Conservation (phyloP, 2,888 invertebrate genomes). For the Ormyrus rosae region DNA sequence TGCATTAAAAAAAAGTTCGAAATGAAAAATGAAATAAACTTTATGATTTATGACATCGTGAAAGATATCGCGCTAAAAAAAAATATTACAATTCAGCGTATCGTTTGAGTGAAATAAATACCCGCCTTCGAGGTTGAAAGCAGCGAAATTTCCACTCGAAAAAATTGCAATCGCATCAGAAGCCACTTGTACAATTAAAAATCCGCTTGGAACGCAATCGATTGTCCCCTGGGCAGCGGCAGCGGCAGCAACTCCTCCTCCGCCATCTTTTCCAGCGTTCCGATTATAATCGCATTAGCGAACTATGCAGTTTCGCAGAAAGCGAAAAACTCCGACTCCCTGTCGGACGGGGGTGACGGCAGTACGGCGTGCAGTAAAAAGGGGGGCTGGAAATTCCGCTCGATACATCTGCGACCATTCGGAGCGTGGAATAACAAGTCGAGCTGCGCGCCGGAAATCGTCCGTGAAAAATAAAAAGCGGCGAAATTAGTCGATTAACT, state of each 20-base stretch:
- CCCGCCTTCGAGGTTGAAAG: no score
- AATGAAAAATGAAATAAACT: no score
- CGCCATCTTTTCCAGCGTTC: not conserved
- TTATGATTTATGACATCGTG: no score
- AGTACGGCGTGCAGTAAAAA: not conserved
- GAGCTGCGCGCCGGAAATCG: conserved; percentile 41
- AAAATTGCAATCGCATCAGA: no score
- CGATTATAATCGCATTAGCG: conserved; percentile 54
- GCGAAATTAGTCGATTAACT: conserved; percentile 56
- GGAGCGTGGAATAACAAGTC: conserved; percentile 54
- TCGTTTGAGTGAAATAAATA: no score
- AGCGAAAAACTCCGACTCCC: not conserved
- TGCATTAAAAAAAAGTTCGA: no score
- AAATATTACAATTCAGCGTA: no score
- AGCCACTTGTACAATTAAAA: conserved; percentile 24
- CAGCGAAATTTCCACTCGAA: no score
- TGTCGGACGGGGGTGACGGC: not conserved
- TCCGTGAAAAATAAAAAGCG: conserved; percentile 52
- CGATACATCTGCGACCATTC: conserved; percentile 51
- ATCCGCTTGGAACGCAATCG: not conserved
- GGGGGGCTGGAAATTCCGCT: conserved; percentile 15
- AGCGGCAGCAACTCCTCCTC: not conserved
- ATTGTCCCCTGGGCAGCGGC: not conserved
- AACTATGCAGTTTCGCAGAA: conserved; percentile 13
- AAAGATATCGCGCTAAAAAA: no score